phyloP scores from a whole-genome alignment of 2,888 invertebrate genomes.

The Ceratothoa steindachneri region DNA sequence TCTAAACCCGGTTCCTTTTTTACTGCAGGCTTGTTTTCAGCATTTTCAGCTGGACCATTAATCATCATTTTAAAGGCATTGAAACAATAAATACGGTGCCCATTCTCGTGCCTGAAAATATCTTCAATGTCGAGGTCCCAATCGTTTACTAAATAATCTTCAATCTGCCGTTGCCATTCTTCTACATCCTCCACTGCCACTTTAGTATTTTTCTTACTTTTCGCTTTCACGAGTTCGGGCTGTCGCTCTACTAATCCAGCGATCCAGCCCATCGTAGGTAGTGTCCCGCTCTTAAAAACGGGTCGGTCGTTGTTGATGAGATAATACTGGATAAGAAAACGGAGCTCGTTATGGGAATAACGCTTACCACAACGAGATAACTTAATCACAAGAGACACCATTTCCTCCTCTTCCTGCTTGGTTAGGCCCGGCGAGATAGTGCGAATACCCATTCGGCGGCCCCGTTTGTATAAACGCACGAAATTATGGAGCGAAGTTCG shows the following conservation, averaged over 20 bases:
- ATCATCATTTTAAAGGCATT: constrained; percentile 6
- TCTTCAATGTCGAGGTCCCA: constrained; percentile 10
- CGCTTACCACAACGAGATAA: not conserved
- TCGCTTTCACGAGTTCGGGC: not conserved
- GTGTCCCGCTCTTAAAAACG: not conserved
- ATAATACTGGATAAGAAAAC: not conserved
- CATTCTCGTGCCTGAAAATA: constrained; percentile 1
- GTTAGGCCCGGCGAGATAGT: not conserved
- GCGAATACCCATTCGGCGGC: not conserved
- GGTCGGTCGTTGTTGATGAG: not conserved
- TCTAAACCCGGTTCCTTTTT: not conserved
- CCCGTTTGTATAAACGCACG: not conserved
- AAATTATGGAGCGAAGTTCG: constrained; percentile 6
- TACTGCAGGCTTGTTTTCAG: not conserved
- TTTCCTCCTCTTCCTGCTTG: not conserved
- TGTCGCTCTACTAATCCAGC: not conserved
- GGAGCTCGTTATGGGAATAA: not conserved
- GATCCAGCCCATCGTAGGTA: not conserved
- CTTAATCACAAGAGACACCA: constrained; percentile 1
- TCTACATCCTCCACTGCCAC: constrained; percentile 6
- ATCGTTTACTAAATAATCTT: constrained; percentile 1
- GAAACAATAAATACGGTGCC: not conserved
- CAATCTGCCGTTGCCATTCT: not conserved
- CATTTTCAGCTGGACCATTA: not conserved
- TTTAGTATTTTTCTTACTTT: constrained; percentile 1